Evolutionary conservation across 2,797 vertebrate genomes (phyloP), one percentile per base, ranked within the genome.

Genomic region (Pantherophis vulpinus): DNA sequence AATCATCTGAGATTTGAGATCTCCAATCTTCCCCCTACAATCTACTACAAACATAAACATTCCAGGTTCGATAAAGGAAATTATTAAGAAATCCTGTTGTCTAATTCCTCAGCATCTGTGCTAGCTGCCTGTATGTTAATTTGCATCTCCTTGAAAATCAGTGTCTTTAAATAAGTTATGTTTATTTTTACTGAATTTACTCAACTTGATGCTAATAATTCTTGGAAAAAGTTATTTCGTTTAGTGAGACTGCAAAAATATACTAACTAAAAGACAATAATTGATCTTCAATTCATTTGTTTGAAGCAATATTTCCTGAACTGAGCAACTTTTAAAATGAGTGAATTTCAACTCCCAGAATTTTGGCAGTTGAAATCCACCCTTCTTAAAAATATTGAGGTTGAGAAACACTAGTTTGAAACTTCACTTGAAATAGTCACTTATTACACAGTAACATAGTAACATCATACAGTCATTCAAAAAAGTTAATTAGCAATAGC

Each of bases 381-480:
- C 6, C 66, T 32, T 70, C 63, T 70, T 70, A 32, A 70, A 70
- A 70, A 32, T 70, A 8, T n/a, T 18, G 66, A 70, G 66, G n/a
- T 70, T 70, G 6, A 32, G 27, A 70, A 70, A 70, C 29, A 32
- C n/a, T 32, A 59, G 27, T 20, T 88, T 59, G 87, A 60, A 66
- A 3, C n/a, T 12, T 16, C 20, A 90, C 54, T 70, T 60, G 55
- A 51, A 91, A 91, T 25, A 59, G 37, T 55, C 55, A 86, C 37
- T 42, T 59, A 91, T 32, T 8, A 70, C 14, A 70, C n/a, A 70
- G 66, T 16, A 32, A 63, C 61, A 63, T 89, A 93, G 87, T 95
- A 93, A 91, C 58, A 90, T 94, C 91, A 95, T 94, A 92, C 90
- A 27, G 1, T 79, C 18, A 42, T 42, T 79, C 9, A 42, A 79